Evolutionary conservation across 2,797 vertebrate species (phyloP).

Genomic region (Brotula barbata): DNA sequence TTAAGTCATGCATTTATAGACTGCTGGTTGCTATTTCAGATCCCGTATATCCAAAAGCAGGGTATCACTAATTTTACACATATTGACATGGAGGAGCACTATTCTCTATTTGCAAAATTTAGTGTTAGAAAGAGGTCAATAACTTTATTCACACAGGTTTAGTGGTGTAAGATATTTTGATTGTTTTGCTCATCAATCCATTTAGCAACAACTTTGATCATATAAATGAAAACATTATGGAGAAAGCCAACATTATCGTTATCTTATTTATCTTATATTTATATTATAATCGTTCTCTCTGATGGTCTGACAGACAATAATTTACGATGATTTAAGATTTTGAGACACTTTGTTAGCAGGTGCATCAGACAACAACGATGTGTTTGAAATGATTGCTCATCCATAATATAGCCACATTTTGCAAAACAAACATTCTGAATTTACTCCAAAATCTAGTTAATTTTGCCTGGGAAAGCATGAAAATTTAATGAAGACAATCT

Average conservation of each 20-base stretch:
- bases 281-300: constrained; percentile 41
- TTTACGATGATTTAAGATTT: constrained; percentile 36
- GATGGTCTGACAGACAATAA: constrained; percentile 55
- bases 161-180: neutral
- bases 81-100: no score
- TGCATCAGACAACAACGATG: neutral
- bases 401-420: neutral
- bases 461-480: no score
- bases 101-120: no score
- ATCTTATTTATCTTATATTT: no score
- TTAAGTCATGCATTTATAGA: neutral
- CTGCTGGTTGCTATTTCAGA: neutral
- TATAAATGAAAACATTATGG: constrained; percentile 8
- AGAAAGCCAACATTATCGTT: constrained; percentile 11
- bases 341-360: neutral
- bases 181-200: neutral
- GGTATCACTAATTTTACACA: no score
- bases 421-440: no score
- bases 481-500: no score
- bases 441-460: no score
- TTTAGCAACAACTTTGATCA: constrained; percentile 14
- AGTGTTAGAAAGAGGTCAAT: no score
- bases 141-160: no score
- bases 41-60: neutral
- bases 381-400: neutral